Percentiles rank a stretch among this genome's conserved stretches.
phyloP scores from a whole-genome alignment of 1,140 invertebrate genomes.

The Drosophila lacertosa region DNA sequence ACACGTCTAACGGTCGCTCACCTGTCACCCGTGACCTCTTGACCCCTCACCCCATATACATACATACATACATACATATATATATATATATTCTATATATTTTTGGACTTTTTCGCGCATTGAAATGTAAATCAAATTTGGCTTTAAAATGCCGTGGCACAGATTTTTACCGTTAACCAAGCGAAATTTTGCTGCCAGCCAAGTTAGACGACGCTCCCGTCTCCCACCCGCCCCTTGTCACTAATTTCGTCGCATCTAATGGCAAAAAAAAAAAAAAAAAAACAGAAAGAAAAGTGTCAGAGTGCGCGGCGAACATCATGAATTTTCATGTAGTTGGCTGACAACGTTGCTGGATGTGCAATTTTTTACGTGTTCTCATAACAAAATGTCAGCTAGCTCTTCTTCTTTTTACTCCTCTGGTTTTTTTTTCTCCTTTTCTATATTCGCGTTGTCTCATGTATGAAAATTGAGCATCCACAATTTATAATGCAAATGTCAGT shows the following conservation, averaged over 20 bases:
- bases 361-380: constrained; percentile 81
- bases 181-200: constrained; percentile 53
- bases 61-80: too few relatives aligned
- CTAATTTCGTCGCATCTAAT: constrained; percentile 40
- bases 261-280: not conserved
- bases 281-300: constrained; percentile 57
- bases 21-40: constrained; percentile 25
- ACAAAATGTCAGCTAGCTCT: constrained; percentile 69
- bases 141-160: constrained; percentile 66
- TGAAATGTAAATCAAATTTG: constrained; percentile 79
- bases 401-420: too few relatives aligned
- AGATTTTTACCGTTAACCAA: constrained; percentile 54
- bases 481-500: constrained; percentile 79
- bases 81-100: too few relatives aligned
- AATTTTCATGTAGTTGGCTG: constrained; percentile 76
- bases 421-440: constrained; percentile 21
- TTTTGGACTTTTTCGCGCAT: constrained; percentile 62
- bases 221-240: constrained; percentile 1
- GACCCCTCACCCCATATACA: constrained; percentile 4
- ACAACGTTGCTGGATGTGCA: constrained; percentile 77
- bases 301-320: constrained; percentile 62
- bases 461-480: constrained; percentile 74
- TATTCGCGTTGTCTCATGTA: constrained; percentile 46
- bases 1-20: constrained; percentile 51
- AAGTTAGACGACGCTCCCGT: not conserved